These are phyloP conservation scores for Orthosia incerta DNA, from an alignment of 2,888 invertebrate species.

Conservation along the genomic window DNA sequence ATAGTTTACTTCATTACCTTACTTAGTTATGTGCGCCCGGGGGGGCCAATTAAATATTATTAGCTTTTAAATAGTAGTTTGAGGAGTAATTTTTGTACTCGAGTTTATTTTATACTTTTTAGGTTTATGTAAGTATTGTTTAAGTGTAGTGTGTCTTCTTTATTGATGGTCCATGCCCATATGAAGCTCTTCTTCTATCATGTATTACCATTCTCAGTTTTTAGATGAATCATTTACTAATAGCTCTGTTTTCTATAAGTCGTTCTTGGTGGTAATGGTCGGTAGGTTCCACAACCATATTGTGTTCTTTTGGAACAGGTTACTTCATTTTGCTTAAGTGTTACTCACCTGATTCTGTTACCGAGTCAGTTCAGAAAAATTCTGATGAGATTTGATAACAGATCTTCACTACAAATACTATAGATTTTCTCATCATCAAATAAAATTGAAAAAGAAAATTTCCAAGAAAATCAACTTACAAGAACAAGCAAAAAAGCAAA, in stretches of 20 bases:
- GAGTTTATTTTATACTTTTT: slow-evolving; percentile 51
- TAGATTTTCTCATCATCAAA: background rate
- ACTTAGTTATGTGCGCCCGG: slow-evolving; percentile 76
- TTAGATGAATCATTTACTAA: background rate
- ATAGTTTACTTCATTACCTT: slow-evolving; percentile 86
- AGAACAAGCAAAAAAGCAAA: slow-evolving; percentile 22
- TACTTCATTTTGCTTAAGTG: background rate
- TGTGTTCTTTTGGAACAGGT: background rate
- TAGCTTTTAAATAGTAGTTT: slow-evolving; percentile 70
- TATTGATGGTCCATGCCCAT: too few relatives aligned
- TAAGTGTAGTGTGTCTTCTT: slow-evolving; percentile 7
- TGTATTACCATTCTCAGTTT: background rate
- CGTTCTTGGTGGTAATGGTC: background rate
- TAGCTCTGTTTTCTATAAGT: background rate
- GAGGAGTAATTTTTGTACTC: slow-evolving; percentile 44
- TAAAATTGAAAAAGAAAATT: background rate
- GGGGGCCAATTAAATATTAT: slow-evolving; percentile 75
- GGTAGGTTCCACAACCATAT: background rate
- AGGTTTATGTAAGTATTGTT: slow-evolving; percentile 22
- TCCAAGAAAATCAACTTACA: background rate
- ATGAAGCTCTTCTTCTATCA: too few relatives aligned
- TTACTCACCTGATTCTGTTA: background rate
- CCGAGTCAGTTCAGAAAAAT: background rate
- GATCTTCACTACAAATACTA: background rate
- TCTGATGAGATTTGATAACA: background rate